Percentiles rank a stretch among this genome's conserved stretches.
Conservation (phyloP, 2,113 vertebrate species). For the Plotosus lineatus region DNA sequence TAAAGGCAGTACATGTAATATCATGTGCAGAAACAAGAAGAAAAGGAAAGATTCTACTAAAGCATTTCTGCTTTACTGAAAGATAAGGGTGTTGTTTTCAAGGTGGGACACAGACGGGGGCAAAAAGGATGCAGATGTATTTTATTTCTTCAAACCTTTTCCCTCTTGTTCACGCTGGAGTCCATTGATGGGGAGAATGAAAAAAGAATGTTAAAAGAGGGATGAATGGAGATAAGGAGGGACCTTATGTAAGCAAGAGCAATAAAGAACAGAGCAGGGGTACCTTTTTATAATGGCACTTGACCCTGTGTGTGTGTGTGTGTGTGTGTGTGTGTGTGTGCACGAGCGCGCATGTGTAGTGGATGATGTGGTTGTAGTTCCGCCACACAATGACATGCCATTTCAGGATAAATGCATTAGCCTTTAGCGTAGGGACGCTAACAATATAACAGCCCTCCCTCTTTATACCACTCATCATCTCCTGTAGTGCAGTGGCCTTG, state of each 20-base stretch:
- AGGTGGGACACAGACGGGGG: constrained; percentile 60
- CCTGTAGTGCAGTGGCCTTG: constrained; percentile 4
- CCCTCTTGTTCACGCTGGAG: neutral
- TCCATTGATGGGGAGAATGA: constrained; percentile 31
- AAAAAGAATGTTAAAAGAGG: constrained; percentile 46
- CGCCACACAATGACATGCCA: constrained; percentile 44
- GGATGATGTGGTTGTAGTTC: constrained; percentile 48
- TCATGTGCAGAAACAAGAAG: constrained; percentile 64
- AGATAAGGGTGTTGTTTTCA: constrained; percentile 68
- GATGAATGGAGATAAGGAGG: constrained; percentile 48
- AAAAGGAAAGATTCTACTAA: constrained; percentile 49
- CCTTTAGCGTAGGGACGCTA: constrained; percentile 36
- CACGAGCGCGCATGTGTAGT: neutral
- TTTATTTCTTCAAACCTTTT: constrained; percentile 3
- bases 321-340: constrained; percentile 17
- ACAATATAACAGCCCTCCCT: constrained; percentile 23
- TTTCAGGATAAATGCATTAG: constrained; percentile 55
- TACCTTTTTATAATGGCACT: constrained; percentile 34
- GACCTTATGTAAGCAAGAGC: constrained; percentile 70
- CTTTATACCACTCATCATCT: neutral
- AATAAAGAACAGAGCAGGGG: constrained; percentile 58
- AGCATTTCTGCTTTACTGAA: constrained; percentile 39
- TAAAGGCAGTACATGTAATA: constrained; percentile 41
- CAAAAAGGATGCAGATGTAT: constrained; percentile 56
- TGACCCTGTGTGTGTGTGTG: constrained; percentile 33